Conservation (phyloP, 2,113 vertebrate species). For the Cheilinus undulatus region DNA sequence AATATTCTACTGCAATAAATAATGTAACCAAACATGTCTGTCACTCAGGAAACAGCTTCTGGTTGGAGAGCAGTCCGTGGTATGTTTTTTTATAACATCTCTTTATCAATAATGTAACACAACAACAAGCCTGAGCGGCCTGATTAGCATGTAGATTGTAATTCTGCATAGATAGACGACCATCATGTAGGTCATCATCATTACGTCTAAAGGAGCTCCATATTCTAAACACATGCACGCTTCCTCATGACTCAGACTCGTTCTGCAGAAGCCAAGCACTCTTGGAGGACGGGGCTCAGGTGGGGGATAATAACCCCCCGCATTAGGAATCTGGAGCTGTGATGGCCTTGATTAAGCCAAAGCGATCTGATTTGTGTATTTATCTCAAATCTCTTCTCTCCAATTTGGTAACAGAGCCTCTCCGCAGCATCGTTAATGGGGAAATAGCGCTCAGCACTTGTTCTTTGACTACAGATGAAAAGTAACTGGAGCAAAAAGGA, state of each 20-base stretch:
- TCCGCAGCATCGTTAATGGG: conserved; percentile 16
- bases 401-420: conserved; percentile 41
- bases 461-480: conserved; percentile 55
- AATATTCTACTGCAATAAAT: conserved; percentile 30
- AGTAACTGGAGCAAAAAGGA: background rate
- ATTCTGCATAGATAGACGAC: conserved; percentile 31
- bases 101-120: conserved; percentile 45
- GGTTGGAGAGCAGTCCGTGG: too few species aligned
- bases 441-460: conserved; percentile 20
- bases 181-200: conserved; percentile 36
- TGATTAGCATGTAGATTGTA: conserved; percentile 32
- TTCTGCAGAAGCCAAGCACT: conserved; percentile 28
- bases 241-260: conserved; percentile 31
- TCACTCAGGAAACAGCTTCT: too few species aligned
- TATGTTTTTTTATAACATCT: conserved; percentile 9
- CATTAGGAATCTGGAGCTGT: conserved; percentile 35
- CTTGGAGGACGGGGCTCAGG: conserved; percentile 31
- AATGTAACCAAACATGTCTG: conserved; percentile 25
- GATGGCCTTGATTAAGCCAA: conserved; percentile 46
- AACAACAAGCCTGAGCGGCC: conserved; percentile 20
- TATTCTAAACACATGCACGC: conserved; percentile 38
- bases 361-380: conserved; percentile 39
- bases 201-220: conserved; percentile 22
- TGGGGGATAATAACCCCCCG: conserved; percentile 21
- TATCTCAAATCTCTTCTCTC: conserved; percentile 48